Base-by-base conservation (phyloP, 2,797 vertebrate genomes). In the Peromyscus aztecus region DNA sequence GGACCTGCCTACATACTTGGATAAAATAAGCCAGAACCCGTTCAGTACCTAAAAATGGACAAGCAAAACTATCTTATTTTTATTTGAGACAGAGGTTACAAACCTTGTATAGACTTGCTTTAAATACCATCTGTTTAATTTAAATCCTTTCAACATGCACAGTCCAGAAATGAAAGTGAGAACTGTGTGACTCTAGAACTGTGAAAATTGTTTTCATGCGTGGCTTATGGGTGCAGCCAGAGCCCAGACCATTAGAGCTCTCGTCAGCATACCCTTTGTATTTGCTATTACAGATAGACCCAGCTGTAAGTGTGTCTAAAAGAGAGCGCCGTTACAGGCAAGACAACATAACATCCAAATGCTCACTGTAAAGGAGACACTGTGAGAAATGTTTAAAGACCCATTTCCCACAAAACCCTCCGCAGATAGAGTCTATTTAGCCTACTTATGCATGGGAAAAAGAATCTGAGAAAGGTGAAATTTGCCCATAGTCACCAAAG, bases 151-250 rank as follows among this genome's bases (percentile, higher is more conserved):
- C 86, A 43, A 97, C 95, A 95, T 57, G 57, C 43, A 81, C 27
- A 83, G 76, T 81, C 59, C 31, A 86, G 91, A 87, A 96, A 71
- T 71, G 94, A 96, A 97, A 95, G 52, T 94, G 94, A 98, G 97
- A 97, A 92, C 92, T 49, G 94, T 97, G 96, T 43, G 97, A 97
- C 94, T 65, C 10, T 65, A 23, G 90, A 82, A 91, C 96, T 92
- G 92, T 96, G 92, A 87, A 96, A 97, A 97, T 95, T 91, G 91
- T 67, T 95, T 97, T 85, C 90, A 96, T 71, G 94, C 46, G 0
- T 67, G 75, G 52, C 90, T 96, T 96, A 89, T 63, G 65, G 81
- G 49, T 75, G 80, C 85, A 87, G 13, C 76, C 77, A 43, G 88
- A 94, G 43, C 90, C 43, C 94, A 87, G 43, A 71, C 13, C 63